A percentile compares a stretch with the other conserved stretches of the same genome.
These are phyloP conservation scores for Alces alces DNA, from an alignment of 2,113 vertebrate genomes.

Conservation along the genomic window DNA sequence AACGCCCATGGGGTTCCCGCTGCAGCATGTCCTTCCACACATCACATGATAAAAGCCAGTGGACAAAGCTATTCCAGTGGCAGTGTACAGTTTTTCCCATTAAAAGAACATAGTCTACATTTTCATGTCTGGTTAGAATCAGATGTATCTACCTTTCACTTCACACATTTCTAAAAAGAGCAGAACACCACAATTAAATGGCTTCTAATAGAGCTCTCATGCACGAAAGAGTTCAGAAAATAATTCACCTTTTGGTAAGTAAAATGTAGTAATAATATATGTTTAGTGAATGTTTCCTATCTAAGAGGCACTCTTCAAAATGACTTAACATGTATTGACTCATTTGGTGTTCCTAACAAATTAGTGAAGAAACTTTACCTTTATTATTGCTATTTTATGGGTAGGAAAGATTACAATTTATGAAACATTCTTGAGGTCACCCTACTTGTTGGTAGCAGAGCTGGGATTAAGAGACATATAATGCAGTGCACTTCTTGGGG, in stretches of 20 bases:
- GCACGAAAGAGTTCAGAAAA: background rate
- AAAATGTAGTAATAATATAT: background rate
- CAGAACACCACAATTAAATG: background rate
- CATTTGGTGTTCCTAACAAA: background rate
- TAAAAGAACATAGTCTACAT: background rate
- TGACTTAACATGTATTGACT: background rate
- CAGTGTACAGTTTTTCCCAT: background rate
- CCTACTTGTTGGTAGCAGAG: background rate
- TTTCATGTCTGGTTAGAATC: background rate
- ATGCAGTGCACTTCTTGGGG: background rate
- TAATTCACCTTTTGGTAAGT: background rate
- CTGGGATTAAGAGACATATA: background rate
- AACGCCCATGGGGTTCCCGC: accelerated
- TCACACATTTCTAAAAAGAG: background rate
- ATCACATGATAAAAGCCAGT: background rate
- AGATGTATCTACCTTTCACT: background rate
- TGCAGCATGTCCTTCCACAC: background rate
- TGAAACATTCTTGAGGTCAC: background rate
- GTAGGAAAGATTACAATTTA: background rate
- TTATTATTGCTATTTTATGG: background rate
- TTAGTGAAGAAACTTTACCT: background rate
- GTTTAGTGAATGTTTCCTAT: background rate
- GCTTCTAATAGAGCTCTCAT: background rate
- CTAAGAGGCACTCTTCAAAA: background rate
- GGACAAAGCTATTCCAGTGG: background rate